These are phyloP conservation scores for Sesamia inferens DNA, from an alignment of 2,888 invertebrate species.

Conservation along the genomic window DNA sequence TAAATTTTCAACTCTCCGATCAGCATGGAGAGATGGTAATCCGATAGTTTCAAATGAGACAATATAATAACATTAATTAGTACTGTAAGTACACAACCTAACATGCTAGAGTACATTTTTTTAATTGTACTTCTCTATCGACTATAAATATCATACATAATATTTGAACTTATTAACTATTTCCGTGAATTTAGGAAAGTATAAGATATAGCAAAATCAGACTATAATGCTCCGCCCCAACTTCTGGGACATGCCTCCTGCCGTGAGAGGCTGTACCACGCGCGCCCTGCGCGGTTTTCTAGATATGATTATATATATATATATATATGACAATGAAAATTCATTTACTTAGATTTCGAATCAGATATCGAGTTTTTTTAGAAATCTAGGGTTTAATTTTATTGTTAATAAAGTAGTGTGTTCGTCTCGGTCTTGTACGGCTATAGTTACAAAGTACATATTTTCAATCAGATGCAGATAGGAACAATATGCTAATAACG, in stretches of 20 bases:
- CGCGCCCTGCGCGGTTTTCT: too few species aligned
- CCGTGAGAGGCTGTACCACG: too few species aligned
- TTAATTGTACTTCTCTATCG: conserved; percentile 26
- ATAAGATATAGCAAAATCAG: neutral
- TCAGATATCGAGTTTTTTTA: neutral
- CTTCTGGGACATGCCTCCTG: too few species aligned
- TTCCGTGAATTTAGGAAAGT: neutral
- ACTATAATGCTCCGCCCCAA: too few species aligned
- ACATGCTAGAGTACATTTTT: conserved; percentile 4
- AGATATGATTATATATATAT: neutral
- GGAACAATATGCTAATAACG: neutral
- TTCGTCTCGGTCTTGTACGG: neutral
- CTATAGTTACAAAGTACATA: conserved; percentile 3
- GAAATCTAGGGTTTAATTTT: neutral
- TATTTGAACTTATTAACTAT: neutral
- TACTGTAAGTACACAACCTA: conserved; percentile 21
- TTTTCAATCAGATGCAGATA: conserved; percentile 5
- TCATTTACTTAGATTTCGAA: neutral
- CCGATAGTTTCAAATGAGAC: too few species aligned
- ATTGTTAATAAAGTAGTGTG: too few species aligned
- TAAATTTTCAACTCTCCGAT: neutral
- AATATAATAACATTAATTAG: neutral
- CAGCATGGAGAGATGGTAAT: neutral
- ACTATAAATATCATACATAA: neutral
- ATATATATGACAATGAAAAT: neutral